These are phyloP conservation scores for Puma concolor DNA, from an alignment of 2,113 vertebrate genomes.

Conservation along the genomic window DNA sequence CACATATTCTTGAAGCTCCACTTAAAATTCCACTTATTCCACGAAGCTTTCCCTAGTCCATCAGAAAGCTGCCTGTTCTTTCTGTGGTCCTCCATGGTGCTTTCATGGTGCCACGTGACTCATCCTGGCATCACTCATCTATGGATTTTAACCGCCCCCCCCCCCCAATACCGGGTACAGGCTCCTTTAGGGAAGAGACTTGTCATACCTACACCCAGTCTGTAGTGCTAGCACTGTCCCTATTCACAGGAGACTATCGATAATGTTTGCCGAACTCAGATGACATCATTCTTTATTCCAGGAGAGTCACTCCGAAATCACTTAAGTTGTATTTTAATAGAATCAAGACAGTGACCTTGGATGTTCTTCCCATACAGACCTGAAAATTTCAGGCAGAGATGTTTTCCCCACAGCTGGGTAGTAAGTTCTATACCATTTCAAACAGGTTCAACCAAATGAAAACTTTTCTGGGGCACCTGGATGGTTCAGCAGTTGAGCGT, in stretches of 20 bases:
- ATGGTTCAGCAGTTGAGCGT: no score
- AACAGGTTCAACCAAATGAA: neutral
- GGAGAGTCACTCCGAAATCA: neutral
- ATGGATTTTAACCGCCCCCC: neutral
- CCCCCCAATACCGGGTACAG: rapidly evolving
- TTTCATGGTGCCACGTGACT: neutral
- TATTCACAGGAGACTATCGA: neutral
- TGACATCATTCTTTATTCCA: neutral
- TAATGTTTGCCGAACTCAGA: neutral
- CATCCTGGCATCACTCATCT: neutral
- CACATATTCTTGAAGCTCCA: neutral
- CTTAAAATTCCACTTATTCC: neutral
- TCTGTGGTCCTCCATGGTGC: neutral
- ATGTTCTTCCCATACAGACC: neutral
- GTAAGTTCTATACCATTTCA: neutral
- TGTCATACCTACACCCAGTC: neutral
- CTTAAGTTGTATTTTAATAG: neutral
- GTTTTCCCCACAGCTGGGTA: neutral
- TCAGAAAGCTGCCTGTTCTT: neutral
- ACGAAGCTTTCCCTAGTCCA: neutral
- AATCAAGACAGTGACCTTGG: neutral
- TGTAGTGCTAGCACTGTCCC: neutral
- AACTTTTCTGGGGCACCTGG: neutral
- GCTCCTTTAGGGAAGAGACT: neutral
- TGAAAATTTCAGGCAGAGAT: neutral